Conservation (phyloP, 2,888 invertebrate genomes). For the Antheraea yamamai region DNA sequence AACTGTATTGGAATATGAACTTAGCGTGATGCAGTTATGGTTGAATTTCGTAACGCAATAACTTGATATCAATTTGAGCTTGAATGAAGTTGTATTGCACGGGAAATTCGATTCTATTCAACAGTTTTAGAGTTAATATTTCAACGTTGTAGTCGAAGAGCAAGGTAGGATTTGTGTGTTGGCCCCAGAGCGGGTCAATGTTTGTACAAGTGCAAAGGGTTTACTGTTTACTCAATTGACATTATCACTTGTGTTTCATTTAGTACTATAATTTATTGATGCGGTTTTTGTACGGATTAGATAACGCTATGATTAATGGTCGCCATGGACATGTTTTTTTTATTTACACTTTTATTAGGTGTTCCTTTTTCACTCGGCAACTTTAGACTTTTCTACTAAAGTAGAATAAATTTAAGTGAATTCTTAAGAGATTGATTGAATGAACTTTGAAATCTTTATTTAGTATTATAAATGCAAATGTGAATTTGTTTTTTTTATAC, state of each 20-base stretch:
- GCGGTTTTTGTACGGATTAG: constrained; percentile 12
- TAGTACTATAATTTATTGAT: constrained; percentile 48
- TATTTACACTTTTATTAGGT: background rate
- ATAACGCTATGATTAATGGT: constrained; percentile 21
- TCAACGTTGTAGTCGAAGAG: background rate
- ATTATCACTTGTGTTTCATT: constrained; percentile 77
- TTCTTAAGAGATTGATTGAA: background rate
- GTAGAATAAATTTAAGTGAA: background rate
- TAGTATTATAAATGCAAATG: too few relatives aligned
- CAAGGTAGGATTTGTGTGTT: constrained; percentile 13
- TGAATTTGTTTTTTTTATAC: too few relatives aligned
- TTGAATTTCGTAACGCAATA: constrained; percentile 24
- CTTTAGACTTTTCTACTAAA: background rate
- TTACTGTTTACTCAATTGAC: constrained; percentile 68
- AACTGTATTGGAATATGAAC: constrained; percentile 23
- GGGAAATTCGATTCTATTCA: background rate
- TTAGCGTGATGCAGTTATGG: background rate
- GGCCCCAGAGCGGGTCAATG: constrained; percentile 51
- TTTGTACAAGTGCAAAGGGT: constrained; percentile 68
- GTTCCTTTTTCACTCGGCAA: background rate
- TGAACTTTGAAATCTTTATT: too few relatives aligned
- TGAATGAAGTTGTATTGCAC: background rate
- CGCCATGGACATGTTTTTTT: background rate
- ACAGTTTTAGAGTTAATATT: background rate
- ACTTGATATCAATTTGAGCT: background rate